Evolutionary conservation across 2,888 invertebrate genomes (phyloP), one percentile per base, ranked within the genome.

Genomic region (Clostera curtula): DNA sequence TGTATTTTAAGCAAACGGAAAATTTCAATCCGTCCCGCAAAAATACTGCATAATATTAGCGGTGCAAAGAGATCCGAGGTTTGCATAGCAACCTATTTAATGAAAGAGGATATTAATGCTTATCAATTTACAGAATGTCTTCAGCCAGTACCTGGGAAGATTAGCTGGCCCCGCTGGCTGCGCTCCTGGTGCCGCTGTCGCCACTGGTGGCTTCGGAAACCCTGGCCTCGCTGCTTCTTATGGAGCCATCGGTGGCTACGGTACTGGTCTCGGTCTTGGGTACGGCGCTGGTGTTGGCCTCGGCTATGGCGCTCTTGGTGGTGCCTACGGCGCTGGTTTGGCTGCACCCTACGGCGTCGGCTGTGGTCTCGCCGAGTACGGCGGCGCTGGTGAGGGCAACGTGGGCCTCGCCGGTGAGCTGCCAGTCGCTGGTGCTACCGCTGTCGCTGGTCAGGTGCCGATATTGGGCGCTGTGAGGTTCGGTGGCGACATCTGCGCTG

Each of bases 401-500:
- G 37, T 45, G 22, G 50, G n/a, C n/a, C n/a, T n/a, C n/a, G n/a
- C n/a, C n/a, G n/a, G n/a, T n/a, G n/a, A n/a, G n/a, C n/a, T n/a
- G n/a, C n/a, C n/a, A n/a, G n/a, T n/a, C 6, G 8, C 19, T n/a
- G 38, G 38, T 13, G 19, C 25, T 6, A 23, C 40, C 12, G 16
- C 33, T 7, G 34, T 49, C 28, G 36, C 36, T 9, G 65, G 51
- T 19, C 45, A 46, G 37, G 58, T 64, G 21, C 64, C 63, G 24
- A 23, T 23, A 13, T 3, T 15, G 23, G 23, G 23, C 9, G 23
- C 23, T 23, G 23, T 23, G 10, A 23, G 23, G 10, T 23, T 23
- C 23, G 14, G 23, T 6, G 23, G 23, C 10, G 23, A 23, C 2
- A 56, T 61, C 30, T 48, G 27, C 63, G 54, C 64, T 10, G 39